These are phyloP conservation scores for Noctuana brunneofusca DNA, from an alignment of 2,888 invertebrate genomes.

Conservation along the genomic window DNA sequence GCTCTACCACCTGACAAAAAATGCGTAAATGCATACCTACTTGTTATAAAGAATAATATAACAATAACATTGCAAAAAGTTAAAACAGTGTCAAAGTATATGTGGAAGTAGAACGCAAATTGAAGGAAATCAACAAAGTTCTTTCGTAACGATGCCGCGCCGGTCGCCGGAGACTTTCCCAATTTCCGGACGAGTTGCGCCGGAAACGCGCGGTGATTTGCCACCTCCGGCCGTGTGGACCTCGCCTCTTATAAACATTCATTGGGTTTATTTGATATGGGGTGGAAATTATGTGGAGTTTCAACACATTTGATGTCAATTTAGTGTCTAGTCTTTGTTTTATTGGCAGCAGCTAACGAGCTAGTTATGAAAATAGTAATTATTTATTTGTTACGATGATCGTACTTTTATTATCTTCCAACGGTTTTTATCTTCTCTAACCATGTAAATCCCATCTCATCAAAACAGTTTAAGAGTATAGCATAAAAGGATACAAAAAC, in stretches of 20 bases:
- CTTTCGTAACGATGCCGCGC: conserved; percentile 46
- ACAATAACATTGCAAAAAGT: background rate
- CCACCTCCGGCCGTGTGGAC: conserved; percentile 59
- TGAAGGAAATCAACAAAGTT: conserved; percentile 47
- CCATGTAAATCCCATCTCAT: too few relatives aligned
- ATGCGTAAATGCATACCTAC: too few relatives aligned
- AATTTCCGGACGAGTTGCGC: conserved; percentile 60
- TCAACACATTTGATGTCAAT: background rate
- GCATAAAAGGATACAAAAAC: too few relatives aligned
- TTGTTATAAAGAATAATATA: too few relatives aligned
- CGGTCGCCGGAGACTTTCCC: conserved; percentile 57
- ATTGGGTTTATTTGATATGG: conserved; percentile 13
- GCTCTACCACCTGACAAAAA: too few relatives aligned
- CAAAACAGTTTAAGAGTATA: too few relatives aligned
- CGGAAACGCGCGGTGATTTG: conserved; percentile 67
- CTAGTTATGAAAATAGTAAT: too few relatives aligned
- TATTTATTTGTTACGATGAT: too few relatives aligned
- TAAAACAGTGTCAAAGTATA: conserved; percentile 10
- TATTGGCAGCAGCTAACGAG: too few relatives aligned
- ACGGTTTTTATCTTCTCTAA: too few relatives aligned
- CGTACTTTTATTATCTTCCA: too few relatives aligned
- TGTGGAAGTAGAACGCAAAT: conserved; percentile 48
- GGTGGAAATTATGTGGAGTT: background rate
- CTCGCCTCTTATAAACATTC: conserved; percentile 47
- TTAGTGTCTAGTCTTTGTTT: too few relatives aligned